Conservation (phyloP, 2,113 vertebrate genomes). For the Hypocryptadius cinnamomeus region DNA sequence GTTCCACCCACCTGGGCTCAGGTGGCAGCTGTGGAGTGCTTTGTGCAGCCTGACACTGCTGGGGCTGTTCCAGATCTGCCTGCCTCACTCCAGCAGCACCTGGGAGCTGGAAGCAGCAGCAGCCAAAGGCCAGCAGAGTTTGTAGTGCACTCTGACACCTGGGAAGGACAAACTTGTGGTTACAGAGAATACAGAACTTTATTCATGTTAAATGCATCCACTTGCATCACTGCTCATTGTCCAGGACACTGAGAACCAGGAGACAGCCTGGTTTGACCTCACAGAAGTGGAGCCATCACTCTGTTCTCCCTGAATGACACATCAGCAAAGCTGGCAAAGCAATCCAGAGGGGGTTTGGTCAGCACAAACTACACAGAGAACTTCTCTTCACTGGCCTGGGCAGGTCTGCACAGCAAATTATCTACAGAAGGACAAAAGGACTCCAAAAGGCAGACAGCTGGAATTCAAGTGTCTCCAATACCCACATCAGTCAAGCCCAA, state of each 20-base stretch:
- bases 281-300: not conserved
- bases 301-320: not conserved
- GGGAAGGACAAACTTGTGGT: not conserved
- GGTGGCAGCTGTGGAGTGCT: too few relatives aligned
- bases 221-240: not conserved
- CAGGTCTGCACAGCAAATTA: not conserved
- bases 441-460: not conserved
- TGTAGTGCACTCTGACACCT: not conserved
- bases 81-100: not conserved
- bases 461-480: not conserved
- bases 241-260: not conserved
- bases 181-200: not conserved
- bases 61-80: not conserved
- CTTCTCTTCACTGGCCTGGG: not conserved
- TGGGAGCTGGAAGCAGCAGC: not conserved
- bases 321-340: not conserved
- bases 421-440: not conserved
- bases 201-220: not conserved
- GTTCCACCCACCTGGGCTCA: not conserved
- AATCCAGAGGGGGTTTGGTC: not conserved
- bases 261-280: not conserved
- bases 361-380: not conserved
- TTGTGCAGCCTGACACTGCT: not conserved
- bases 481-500: not conserved
- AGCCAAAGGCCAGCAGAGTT: not conserved